phyloP scores from a whole-genome alignment of 2,888 invertebrate genomes.

The Hanleya hanleyi region DNA sequence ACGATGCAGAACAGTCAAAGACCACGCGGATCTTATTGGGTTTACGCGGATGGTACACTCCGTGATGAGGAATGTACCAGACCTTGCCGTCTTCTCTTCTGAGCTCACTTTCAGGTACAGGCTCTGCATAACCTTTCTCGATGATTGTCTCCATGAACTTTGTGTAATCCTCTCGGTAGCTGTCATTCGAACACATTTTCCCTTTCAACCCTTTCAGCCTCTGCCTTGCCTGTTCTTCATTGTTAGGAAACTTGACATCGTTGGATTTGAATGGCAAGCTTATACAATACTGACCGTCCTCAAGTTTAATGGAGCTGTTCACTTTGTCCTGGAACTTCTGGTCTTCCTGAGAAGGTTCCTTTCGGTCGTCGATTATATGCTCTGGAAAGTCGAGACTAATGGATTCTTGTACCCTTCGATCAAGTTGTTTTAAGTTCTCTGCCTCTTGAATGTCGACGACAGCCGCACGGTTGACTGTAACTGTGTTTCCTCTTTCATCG shows the following conservation, averaged over 20 bases:
- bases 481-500: too few species aligned
- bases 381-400: constrained; percentile 34
- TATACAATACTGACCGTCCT: neutral
- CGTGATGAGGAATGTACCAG: constrained; percentile 25
- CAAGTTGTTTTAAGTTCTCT: neutral
- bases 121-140: constrained; percentile 12
- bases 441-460: too few species aligned
- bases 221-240: neutral
- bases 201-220: neutral
- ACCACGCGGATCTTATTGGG: constrained; percentile 8
- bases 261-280: neutral
- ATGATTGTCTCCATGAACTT: constrained; percentile 17
- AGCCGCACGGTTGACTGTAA: too few species aligned
- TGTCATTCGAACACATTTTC: constrained; percentile 4
- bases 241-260: constrained; percentile 3
- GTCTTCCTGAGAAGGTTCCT: constrained; percentile 26
- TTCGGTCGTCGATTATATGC: constrained; percentile 22
- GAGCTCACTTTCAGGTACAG: too few species aligned
- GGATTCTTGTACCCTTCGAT: constrained; percentile 11
- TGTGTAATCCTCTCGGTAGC: neutral
- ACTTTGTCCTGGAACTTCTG: constrained; percentile 21
- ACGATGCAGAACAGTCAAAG: constrained; percentile 9
- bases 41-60: constrained; percentile 23
- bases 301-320: neutral
- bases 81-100: constrained; percentile 16